Evolutionary conservation across 2,797 vertebrate species (phyloP).

Genomic region (Carduelis carduelis): DNA sequence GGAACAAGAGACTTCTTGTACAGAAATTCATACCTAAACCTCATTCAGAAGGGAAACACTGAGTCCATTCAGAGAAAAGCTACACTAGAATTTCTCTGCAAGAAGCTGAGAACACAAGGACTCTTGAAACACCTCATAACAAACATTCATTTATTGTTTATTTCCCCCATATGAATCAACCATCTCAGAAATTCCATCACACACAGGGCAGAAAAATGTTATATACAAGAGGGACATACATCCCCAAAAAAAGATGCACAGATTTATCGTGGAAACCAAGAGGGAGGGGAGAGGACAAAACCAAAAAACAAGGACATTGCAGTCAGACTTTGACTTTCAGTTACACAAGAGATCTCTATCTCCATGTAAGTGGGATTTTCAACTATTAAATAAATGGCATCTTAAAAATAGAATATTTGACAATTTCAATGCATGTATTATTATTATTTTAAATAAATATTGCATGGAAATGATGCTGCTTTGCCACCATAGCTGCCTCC

Average conservation of each 20-base stretch:
- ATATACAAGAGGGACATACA: slow-evolving; percentile 35
- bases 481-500: not conserved
- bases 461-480: slow-evolving; percentile 14
- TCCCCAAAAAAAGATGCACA: slow-evolving; percentile 44
- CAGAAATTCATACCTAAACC: not conserved
- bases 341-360: slow-evolving; percentile 21
- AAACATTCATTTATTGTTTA: slow-evolving; percentile 52
- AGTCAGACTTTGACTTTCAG: slow-evolving; percentile 43
- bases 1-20: not conserved
- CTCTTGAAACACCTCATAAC: not conserved
- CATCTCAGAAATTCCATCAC: slow-evolving; percentile 44
- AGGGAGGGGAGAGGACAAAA: not conserved
- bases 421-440: slow-evolving; percentile 53
- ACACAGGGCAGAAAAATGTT: slow-evolving; percentile 42
- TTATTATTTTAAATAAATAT: slow-evolving; percentile 65
- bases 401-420: slow-evolving; percentile 66
- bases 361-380: slow-evolving; percentile 5
- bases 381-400: slow-evolving; percentile 64
- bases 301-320: not conserved
- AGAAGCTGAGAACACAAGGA: not conserved
- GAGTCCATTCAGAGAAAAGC: not conserved
- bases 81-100: not conserved
- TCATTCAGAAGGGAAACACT: not conserved
- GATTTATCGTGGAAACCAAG: slow-evolving; percentile 4
- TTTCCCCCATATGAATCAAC: slow-evolving; percentile 53